phyloP scores from a whole-genome alignment of 92 coral and sea anemone species.

The Porites rus region DNA sequence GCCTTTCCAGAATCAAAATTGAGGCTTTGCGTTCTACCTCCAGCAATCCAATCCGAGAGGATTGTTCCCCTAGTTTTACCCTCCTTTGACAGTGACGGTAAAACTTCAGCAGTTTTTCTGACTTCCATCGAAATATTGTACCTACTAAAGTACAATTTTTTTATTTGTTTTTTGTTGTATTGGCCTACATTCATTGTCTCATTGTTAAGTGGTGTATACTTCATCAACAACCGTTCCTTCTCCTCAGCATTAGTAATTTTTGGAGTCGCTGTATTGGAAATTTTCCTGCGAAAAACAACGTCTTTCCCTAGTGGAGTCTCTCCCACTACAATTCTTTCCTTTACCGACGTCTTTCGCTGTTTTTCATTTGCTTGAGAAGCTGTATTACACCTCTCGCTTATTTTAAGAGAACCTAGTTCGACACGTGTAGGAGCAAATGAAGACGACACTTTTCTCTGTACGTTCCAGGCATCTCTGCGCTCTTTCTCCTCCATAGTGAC shows the following conservation, averaged over 20 bases:
- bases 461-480: background rate
- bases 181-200: background rate
- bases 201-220: conserved; percentile 7
- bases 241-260: conserved; percentile 5
- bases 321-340: background rate
- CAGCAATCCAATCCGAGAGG: background rate
- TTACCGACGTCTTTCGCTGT: conserved; percentile 3
- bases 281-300: conserved; percentile 16
- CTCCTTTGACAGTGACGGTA: background rate
- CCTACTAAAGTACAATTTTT: background rate
- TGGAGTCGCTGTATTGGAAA: conserved; percentile 20
- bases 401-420: background rate
- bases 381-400: background rate
- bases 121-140: background rate
- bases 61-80: background rate
- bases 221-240: background rate
- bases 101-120: background rate
- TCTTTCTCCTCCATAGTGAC: conserved; percentile 11
- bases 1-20: conserved; percentile 1
- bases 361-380: background rate
- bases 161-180: background rate
- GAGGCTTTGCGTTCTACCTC: conserved; percentile 29
- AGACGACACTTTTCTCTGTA: conserved; percentile 6
- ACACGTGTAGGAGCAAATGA: background rate
- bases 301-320: conserved; percentile 25